phyloP scores from a whole-genome alignment of 2,888 invertebrate species.

The Theretra japonica region DNA sequence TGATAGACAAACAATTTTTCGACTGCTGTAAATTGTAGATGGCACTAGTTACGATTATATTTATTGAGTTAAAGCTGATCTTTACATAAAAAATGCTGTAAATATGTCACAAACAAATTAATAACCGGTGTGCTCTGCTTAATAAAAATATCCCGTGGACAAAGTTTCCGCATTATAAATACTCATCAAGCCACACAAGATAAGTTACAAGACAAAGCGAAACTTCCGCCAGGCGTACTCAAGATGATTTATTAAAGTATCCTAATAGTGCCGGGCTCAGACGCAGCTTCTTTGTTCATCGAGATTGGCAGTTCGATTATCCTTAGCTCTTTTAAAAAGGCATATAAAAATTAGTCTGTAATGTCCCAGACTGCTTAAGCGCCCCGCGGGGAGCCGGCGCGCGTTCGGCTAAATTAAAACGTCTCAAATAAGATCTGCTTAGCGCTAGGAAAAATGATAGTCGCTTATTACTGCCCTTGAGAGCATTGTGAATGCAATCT shows the following conservation, averaged over 20 bases:
- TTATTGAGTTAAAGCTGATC: no score
- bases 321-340: conserved; percentile 72
- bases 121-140: neutral
- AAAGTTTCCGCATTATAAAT: conserved; percentile 14
- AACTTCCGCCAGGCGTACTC: conserved; percentile 43
- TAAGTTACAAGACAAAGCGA: conserved; percentile 37
- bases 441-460: conserved; percentile 64
- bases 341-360: conserved; percentile 78
- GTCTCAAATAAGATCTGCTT: conserved; percentile 69
- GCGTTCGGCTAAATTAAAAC: conserved; percentile 67
- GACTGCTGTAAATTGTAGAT: no score
- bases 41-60: no score
- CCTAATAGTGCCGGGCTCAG: conserved; percentile 59
- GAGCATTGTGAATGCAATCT: conserved; percentile 33
- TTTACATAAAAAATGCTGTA: no score
- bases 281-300: conserved; percentile 66
- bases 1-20: no score
- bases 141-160: conserved; percentile 11
- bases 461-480: conserved; percentile 36
- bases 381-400: conserved; percentile 66
- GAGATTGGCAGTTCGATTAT: conserved; percentile 84
- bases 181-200: conserved; percentile 22
- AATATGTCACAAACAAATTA: neutral
- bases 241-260: conserved; percentile 61
- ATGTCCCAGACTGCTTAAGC: conserved; percentile 79